Evolutionary conservation across 1,140 invertebrate species (phyloP).

Genomic region (Nomia melanderi): DNA sequence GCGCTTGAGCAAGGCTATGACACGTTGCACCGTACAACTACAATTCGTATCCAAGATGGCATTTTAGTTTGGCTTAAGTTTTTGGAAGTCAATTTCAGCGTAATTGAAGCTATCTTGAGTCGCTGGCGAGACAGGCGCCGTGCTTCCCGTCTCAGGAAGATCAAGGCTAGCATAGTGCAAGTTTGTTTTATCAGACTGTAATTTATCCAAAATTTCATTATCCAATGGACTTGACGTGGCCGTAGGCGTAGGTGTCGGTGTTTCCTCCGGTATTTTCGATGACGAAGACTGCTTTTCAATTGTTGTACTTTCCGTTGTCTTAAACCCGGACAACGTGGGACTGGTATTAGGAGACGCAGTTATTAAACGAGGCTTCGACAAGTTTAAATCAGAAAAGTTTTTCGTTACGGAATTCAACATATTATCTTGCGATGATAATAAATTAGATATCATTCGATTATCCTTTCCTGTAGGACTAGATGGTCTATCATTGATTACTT

Average conservation of each 20-base stretch:
- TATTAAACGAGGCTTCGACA: constrained; percentile 70
- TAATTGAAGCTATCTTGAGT: constrained; percentile 83
- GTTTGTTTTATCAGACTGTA: constrained; percentile 73
- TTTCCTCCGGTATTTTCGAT: constrained; percentile 75
- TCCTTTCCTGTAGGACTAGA: constrained; percentile 63
- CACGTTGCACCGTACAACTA: neutral
- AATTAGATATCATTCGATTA: constrained; percentile 35
- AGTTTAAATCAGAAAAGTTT: constrained; percentile 64
- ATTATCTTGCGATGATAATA: constrained; percentile 42
- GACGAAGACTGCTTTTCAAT: constrained; percentile 63
- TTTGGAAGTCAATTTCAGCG: constrained; percentile 88
- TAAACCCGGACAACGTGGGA: constrained; percentile 74
- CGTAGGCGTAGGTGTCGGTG: constrained; percentile 71
- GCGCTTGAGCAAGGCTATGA: neutral
- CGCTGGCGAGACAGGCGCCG: constrained; percentile 76
- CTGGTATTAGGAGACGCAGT: constrained; percentile 71
- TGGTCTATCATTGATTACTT: constrained; percentile 64
- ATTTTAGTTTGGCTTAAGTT: constrained; percentile 79
- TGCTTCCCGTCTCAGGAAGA: constrained; percentile 79
- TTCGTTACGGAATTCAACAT: constrained; percentile 63
- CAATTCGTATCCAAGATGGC: neutral
- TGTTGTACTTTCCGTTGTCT: constrained; percentile 65
- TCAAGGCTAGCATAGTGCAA: constrained; percentile 87
- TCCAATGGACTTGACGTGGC: constrained; percentile 75
- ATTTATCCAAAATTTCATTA: constrained; percentile 73